Percentiles rank a stretch among this genome's conserved stretches.
phyloP scores from a whole-genome alignment of 2,888 invertebrate genomes.

The Allacma fusca region DNA sequence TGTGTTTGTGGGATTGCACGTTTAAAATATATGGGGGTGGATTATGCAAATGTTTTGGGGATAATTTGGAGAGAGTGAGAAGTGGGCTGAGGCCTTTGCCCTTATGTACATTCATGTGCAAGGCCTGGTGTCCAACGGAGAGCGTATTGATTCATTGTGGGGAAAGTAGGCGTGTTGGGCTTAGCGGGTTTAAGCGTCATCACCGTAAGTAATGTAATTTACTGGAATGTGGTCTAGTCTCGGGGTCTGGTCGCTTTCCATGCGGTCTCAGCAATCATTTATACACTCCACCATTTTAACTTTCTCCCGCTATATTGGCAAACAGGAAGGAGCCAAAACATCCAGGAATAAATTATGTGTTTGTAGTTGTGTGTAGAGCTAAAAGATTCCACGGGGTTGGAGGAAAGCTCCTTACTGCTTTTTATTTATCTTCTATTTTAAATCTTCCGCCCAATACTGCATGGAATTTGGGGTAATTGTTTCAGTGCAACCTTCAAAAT shows the following conservation, averaged over 20 bases:
- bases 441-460: too few species aligned
- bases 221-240: constrained; percentile 26
- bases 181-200: constrained; percentile 31
- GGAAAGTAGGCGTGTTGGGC: constrained; percentile 6
- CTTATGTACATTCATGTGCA: too few species aligned
- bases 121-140: neutral
- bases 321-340: too few species aligned
- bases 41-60: constrained; percentile 32
- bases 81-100: too few species aligned
- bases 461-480: too few species aligned
- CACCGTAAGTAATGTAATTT: constrained; percentile 33
- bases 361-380: too few species aligned
- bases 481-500: too few species aligned
- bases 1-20: neutral
- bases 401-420: too few species aligned
- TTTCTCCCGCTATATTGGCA: too few species aligned
- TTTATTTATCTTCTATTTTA: too few species aligned
- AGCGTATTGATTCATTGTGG: constrained; percentile 23
- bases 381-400: too few species aligned
- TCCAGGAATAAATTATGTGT: constrained; percentile 7
- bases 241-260: neutral
- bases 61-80: constrained; percentile 12
- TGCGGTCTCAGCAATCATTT: constrained; percentile 10
- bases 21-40: neutral
- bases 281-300: neutral